phyloP scores from a whole-genome alignment of 2,888 invertebrate genomes.

The Archips xylosteana region DNA sequence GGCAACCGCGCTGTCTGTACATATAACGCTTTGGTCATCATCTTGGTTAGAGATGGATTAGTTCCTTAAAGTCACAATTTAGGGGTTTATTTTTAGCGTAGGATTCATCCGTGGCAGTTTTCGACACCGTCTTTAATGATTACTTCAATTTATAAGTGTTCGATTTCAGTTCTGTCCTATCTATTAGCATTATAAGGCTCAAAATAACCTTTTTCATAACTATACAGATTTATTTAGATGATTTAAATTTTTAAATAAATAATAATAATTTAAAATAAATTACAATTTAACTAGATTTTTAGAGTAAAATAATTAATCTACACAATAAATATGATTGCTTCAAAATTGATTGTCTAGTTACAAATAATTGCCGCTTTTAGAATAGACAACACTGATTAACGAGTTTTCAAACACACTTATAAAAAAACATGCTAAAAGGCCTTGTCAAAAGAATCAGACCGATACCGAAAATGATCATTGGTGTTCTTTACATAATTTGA shows the following conservation, averaged over 20 bases:
- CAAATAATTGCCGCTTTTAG: conserved; percentile 27
- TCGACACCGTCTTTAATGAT: conserved; percentile 2
- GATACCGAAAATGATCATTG: background rate
- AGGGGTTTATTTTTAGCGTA: background rate
- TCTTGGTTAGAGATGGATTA: conserved; percentile 65
- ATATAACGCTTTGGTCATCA: conserved; percentile 70
- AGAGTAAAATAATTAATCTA: conserved; percentile 29
- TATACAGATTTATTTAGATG: conserved; percentile 13
- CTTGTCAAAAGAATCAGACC: background rate
- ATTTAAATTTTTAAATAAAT: conserved; percentile 29
- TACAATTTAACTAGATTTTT: conserved; percentile 30
- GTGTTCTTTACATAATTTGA: too few relatives aligned
- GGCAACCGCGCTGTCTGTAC: conserved; percentile 69
- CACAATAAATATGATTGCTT: conserved; percentile 21
- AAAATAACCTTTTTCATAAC: background rate
- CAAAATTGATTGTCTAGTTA: conserved; percentile 26
- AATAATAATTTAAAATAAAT: conserved; percentile 40
- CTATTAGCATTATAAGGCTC: conserved; percentile 20
- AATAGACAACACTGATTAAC: conserved; percentile 29
- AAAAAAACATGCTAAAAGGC: background rate
- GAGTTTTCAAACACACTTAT: background rate
- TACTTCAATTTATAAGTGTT: background rate
- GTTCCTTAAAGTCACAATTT: conserved; percentile 34
- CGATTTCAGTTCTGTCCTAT: conserved; percentile 23
- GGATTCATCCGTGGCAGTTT: background rate